A percentile compares a stretch with the other conserved stretches of the same genome.
Evolutionary conservation across 2,113 vertebrate genomes (phyloP).

Genomic region (Panthera tigris): DNA sequence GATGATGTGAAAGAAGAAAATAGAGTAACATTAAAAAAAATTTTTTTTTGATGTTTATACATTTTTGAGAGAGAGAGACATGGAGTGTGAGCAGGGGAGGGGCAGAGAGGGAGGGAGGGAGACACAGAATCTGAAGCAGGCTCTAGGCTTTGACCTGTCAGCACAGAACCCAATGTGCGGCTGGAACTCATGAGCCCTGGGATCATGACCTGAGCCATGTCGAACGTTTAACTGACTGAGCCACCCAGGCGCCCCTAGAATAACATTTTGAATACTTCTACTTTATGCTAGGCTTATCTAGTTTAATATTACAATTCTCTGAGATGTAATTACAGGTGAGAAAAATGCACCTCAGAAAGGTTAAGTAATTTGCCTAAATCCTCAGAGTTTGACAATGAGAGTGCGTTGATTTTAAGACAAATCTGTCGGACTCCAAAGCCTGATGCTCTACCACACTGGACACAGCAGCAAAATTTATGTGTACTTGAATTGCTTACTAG

Average conservation of each 20-base stretch:
- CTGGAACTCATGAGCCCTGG: no score
- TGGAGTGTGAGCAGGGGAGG: no score
- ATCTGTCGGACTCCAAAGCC: not conserved
- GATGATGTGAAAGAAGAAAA: not conserved
- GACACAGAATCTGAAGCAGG: no score
- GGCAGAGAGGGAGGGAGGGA: no score
- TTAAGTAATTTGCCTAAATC: not conserved
- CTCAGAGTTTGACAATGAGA: not conserved
- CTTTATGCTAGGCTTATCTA: not conserved
- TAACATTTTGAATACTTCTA: not conserved
- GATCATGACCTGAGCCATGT: no score
- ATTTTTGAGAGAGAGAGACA: no score
- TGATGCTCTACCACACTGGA: not conserved
- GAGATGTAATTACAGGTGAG: not conserved
- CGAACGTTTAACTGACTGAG: no score
- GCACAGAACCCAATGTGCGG: no score
- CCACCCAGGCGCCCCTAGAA: no score
- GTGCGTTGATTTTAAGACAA: not conserved
- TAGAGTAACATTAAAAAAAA: not conserved
- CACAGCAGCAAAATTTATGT: not conserved
- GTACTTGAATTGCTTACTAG: not conserved
- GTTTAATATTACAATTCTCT: not conserved
- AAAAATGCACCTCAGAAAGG: not conserved
- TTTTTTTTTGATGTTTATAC: no score
- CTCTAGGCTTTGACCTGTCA: no score